A percentile compares a stretch with the other conserved stretches of the same genome.
phyloP scores from a whole-genome alignment of 2,888 invertebrate genomes.

The Lymantria dispar region DNA sequence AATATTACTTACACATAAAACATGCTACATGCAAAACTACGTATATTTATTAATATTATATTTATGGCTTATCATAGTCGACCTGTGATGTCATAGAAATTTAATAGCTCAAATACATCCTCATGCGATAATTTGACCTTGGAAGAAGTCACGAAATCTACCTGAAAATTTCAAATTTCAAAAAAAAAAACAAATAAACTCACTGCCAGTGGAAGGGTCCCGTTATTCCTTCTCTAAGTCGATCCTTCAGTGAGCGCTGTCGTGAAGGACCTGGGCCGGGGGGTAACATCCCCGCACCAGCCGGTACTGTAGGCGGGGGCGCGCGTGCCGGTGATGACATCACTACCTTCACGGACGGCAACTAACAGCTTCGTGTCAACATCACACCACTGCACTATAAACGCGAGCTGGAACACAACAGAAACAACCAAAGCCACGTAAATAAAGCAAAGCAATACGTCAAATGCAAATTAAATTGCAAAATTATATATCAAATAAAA shows the following conservation, averaged over 20 bases:
- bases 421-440: conserved; percentile 73
- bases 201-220: conserved; percentile 92
- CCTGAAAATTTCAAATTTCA: conserved; percentile 13
- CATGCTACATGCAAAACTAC: no score
- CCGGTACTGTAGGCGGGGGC: conserved; percentile 55
- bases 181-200: conserved; percentile 65
- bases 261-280: conserved; percentile 84
- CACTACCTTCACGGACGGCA: conserved; percentile 33
- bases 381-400: conserved; percentile 70
- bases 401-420: conserved; percentile 76
- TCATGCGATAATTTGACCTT: no score
- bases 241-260: conserved; percentile 89
- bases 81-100: not conserved
- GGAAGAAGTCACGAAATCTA: not conserved
- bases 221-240: conserved; percentile 89
- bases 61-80: not conserved
- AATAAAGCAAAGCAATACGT: conserved; percentile 66
- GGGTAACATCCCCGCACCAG: conserved; percentile 73
- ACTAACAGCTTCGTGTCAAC: conserved; percentile 52
- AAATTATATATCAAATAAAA: conserved; percentile 34
- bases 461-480: conserved; percentile 39
- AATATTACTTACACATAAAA: no score
- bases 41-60: no score
- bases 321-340: conserved; percentile 74
- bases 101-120: no score